Evolutionary conservation across 2,888 invertebrate genomes (phyloP).

Genomic region (Metopia argyrocephala): DNA sequence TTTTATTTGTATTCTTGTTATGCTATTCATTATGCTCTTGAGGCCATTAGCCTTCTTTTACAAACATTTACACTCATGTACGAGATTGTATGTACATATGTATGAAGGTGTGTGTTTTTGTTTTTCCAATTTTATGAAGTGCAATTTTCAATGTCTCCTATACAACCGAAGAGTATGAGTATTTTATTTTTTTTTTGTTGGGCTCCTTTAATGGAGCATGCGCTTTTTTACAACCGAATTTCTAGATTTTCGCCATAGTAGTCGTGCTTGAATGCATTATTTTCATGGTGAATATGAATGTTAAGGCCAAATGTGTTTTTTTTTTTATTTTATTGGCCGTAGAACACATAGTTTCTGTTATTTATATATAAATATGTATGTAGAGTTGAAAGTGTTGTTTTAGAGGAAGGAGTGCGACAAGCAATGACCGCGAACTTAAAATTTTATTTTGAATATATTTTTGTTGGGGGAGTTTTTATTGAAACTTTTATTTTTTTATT

Average conservation of each 20-base stretch:
- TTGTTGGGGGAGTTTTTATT: neutral
- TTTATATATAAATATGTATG: neutral
- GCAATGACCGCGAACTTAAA: slow-evolving; percentile 32
- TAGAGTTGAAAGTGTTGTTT: slow-evolving; percentile 64
- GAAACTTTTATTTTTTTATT: slow-evolving; percentile 8
- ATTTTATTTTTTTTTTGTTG: neutral
- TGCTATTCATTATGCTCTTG: slow-evolving; percentile 49
- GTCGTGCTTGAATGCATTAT: slow-evolving; percentile 16
- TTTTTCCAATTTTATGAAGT: slow-evolving; percentile 49
- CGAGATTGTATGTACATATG: slow-evolving; percentile 1
- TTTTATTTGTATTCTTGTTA: neutral
- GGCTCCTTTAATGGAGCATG: slow-evolving; percentile 56
- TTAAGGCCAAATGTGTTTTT: slow-evolving; percentile 58
- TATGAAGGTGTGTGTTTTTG: no score
- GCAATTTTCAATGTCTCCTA: slow-evolving; percentile 54
- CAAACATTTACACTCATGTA: neutral
- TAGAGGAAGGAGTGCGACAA: slow-evolving; percentile 65
- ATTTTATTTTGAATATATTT: neutral
- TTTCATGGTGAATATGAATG: slow-evolving; percentile 55
- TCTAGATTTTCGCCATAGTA: neutral
- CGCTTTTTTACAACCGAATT: slow-evolving; percentile 25
- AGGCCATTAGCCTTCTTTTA: slow-evolving; percentile 59
- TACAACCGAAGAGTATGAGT: slow-evolving; percentile 15
- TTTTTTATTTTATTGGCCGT: neutral
- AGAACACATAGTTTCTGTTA: neutral